Base-by-base conservation (phyloP, 2,888 invertebrate species). In the Ornithoptera priamus region DNA sequence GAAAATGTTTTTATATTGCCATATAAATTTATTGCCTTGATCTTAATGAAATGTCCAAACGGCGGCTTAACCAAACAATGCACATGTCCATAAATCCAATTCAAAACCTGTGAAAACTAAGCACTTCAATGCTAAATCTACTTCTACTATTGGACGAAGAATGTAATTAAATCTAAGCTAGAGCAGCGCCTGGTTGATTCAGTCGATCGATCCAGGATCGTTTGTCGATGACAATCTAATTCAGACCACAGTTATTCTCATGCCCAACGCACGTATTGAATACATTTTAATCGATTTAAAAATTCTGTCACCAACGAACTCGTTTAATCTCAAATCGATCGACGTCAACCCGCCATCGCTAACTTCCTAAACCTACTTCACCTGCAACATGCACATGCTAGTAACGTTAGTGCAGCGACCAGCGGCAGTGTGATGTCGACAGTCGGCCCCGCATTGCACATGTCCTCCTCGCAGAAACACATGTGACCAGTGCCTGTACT, bases 381-480 rank as follows among this genome's bases (percentile, higher is more conserved):
- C 89, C 92, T 90, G 79, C 85, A 80, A 76, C 90, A 91, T 89
- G 92, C 91, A 80, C 92, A 92, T 92, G 92, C 92, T 71, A 89
- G 72, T 72, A 83, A 77, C 71, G 78, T 79, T 77, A 89, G 81
- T 80, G 85, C 80, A 71, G 85, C 82, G 78, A 84, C 74, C 72
- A 83, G 74, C 70, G 80, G 79, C 77, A 85, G 80, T 72, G 83
- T 78, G 75, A 80, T 78, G 81, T 80, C 79, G 80, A 83, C 80
- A 70, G 81, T 76, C 72, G 80, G 74, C 70, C 85, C 85, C 67
- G 78, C 73, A 92, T 98, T 98, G 94, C 98, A 98, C 96, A 97
- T 97, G 94, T 98, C 97, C 94, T 97, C 97, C 94, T 98, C 98
- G 94, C 98, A 98, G 95, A 98, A 98, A 94, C 98, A 98, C 98